Base-by-base conservation (phyloP, 2,113 vertebrate species). In the Lamprotornis superbus region DNA sequence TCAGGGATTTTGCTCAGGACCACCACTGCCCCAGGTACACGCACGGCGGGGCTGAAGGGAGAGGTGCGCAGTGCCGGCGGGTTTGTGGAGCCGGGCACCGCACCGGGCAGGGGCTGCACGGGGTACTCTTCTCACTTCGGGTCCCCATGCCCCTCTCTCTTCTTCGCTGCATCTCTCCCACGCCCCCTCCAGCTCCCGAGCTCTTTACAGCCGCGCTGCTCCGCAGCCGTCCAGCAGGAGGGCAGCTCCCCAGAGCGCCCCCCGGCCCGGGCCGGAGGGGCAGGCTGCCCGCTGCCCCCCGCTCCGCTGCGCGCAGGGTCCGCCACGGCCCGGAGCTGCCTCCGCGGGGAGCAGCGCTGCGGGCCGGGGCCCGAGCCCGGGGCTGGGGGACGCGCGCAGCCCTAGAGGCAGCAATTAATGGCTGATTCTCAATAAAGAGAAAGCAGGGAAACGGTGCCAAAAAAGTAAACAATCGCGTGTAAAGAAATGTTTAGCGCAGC, bases 381-480 rank as follows among this genome's bases (percentile, higher is more conserved):
- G 25, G 19, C 31, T 4, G 27, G 9, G 39, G 15, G 9, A 39
- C 4, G 64, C n/a, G 46, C 28, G 61, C 56, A 70, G 83, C 80
- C 71, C 47, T 20, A 47, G 20, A n/a, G 46, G 81, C 44, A 33
- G 63, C 52, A 65, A 39, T 77, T 91, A 85, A 65, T 89, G 93
- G 61, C 15, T 49, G 61, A 63, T 78, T 87, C 80, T 93, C 81
- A 95, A 86, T 95, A 86, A 96, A 87, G 37, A 61, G 81, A 81
- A 93, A 87, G 44, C 50, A n/a, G 37, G 82, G 76, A 56, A 85
- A 50, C 82, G 27, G 60, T 88, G 96, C 89, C 92, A 96, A 90
- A 84, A 83, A 78, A 90, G 67, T 75, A 94, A 94, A 94, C 71
- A 95, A 92, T 87, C 87, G n/a, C 33, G 42, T 83, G 79, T 82